These are phyloP conservation scores for Lymantria dispar DNA, from an alignment of 2,888 invertebrate species.

Conservation along the genomic window DNA sequence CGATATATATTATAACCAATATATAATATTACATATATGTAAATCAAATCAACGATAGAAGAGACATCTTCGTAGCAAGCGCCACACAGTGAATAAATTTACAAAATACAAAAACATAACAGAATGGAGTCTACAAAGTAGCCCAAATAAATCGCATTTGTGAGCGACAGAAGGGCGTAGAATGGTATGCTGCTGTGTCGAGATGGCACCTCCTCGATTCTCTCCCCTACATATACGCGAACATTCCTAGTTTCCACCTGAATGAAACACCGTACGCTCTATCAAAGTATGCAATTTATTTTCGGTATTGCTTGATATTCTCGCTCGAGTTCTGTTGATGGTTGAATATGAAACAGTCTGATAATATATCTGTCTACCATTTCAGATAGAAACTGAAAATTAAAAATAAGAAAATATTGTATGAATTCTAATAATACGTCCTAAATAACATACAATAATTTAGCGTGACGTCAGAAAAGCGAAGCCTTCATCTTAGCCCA, in stretches of 20 bases:
- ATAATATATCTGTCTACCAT: slow-evolving; percentile 15
- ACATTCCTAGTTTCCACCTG: slow-evolving; percentile 64
- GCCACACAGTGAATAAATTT: slow-evolving; percentile 39
- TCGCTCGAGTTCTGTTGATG: slow-evolving; percentile 25
- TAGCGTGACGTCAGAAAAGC: too few species aligned
- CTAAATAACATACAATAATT: too few species aligned
- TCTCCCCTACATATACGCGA: slow-evolving; percentile 39
- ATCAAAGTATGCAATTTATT: slow-evolving; percentile 70
- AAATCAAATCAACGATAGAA: slow-evolving; percentile 16
- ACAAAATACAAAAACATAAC: slow-evolving; percentile 44
- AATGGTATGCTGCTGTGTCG: slow-evolving; percentile 23
- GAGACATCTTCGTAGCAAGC: slow-evolving; percentile 30
- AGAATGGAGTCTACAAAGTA: slow-evolving; percentile 52
- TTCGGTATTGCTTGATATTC: slow-evolving; percentile 47
- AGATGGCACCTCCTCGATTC: slow-evolving; percentile 32
- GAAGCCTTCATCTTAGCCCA: too few species aligned
- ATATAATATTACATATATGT: slow-evolving; percentile 2
- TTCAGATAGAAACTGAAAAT: background rate
- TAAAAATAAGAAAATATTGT: too few species aligned
- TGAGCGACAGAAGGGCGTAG: slow-evolving; percentile 35
- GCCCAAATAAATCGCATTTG: slow-evolving; percentile 64
- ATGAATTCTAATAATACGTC: too few species aligned
- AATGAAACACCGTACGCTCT: slow-evolving; percentile 51
- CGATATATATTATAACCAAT: too few species aligned
- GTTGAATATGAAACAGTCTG: slow-evolving; percentile 22